Base-by-base conservation (phyloP, 2,888 invertebrate species). In the Xylota sylvarum region DNA sequence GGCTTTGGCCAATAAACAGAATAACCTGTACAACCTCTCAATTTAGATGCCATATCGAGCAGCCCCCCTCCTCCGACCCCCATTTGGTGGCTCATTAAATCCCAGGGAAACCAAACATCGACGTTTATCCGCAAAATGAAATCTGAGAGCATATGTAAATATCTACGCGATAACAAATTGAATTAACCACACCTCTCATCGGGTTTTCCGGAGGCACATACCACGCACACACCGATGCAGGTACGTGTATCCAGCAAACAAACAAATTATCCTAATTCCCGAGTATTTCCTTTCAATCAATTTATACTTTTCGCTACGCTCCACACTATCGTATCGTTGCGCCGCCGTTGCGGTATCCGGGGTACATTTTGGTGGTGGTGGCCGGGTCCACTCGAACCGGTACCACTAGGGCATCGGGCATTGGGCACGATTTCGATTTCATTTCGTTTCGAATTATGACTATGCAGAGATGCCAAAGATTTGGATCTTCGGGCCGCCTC, bases 201-300 rank as follows among this genome's bases (percentile, higher is more conserved):
- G 35, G 70, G 83, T 62, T 67, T 79, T 30, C 79, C 67, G 48
- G 65, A 52, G 83, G 77, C 73, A 58, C 55, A 19, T 23, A 60
- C 23, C 23, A 3, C 23, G 23, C 12, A 37, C 37, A 60, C 58
- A 48, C 55, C 4, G 1, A n/a, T 12, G 0, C 32, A 55, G 32
- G 60, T 27, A 12, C 19, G 50, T 17, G 79, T 65, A 58, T 40
- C 64, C 23, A 23, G 35, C 72, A 55, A 83, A 73, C 78, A 84
- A 79, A 84, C 79, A 79, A 79, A 84, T 84, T 84, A 79, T 64
- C 84, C 73, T 74, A 84, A 84, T 84, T 79, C 78, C 79, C 73
- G 72, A 73, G 83, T 83, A 72, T 83, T 83, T 83, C 78, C 72
- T 84, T 72, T 83, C 83, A 73, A 84, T 73, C 73, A 73, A 79